Evolutionary conservation across 2,888 invertebrate species (phyloP).

Genomic region (Agapetus fuscipes): DNA sequence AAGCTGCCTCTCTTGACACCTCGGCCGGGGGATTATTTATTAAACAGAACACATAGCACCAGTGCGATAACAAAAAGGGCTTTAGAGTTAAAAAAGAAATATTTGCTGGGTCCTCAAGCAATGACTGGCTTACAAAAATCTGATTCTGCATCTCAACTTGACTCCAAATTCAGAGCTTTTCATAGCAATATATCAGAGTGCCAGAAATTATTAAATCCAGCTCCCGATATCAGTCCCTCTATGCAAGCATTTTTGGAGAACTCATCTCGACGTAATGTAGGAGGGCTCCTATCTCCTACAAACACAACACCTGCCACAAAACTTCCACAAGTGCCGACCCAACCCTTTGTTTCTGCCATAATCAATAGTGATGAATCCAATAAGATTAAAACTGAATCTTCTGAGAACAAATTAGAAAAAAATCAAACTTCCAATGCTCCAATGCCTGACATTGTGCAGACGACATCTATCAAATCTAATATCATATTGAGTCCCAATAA

Average conservation of each 20-base stretch:
- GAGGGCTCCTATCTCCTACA: slow-evolving; percentile 17
- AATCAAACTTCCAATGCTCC: too few species aligned
- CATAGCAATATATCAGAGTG: slow-evolving; percentile 80
- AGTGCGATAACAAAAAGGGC: slow-evolving; percentile 82
- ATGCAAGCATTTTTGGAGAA: slow-evolving; percentile 58
- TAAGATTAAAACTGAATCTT: slow-evolving; percentile 31
- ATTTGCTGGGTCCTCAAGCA: slow-evolving; percentile 64
- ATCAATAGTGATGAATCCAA: too few species aligned
- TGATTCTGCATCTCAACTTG: slow-evolving; percentile 73
- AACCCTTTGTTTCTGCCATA: too few species aligned
- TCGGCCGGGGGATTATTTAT: slow-evolving; percentile 58
- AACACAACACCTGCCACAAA: too few species aligned
- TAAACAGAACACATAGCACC: slow-evolving; percentile 76
- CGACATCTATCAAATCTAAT: slow-evolving; percentile 4
- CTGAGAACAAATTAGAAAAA: too few species aligned
- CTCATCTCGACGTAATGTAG: slow-evolving; percentile 13
- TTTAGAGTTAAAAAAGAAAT: slow-evolving; percentile 75
- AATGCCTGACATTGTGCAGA: slow-evolving; percentile 10
- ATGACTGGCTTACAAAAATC: slow-evolving; percentile 69
- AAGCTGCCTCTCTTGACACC: slow-evolving; percentile 9
- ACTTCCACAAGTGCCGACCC: too few species aligned
- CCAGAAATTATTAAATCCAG: slow-evolving; percentile 75
- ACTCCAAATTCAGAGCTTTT: slow-evolving; percentile 75
- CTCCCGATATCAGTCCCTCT: slow-evolving; percentile 56
- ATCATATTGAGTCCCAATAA: slow-evolving; percentile 4